Base-by-base conservation (phyloP, 2,888 invertebrate genomes). In the Phoronis australis region DNA sequence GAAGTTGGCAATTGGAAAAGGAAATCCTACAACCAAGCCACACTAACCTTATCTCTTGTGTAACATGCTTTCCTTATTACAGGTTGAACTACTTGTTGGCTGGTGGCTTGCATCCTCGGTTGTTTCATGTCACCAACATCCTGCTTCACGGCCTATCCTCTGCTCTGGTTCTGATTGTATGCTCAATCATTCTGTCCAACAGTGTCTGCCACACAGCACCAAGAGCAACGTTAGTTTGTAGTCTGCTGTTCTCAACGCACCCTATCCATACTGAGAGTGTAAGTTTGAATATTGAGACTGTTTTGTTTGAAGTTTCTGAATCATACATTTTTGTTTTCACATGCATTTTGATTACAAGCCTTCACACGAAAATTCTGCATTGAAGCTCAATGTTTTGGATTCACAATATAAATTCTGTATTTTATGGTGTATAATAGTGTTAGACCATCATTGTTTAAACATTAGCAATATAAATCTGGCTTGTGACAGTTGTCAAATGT, bases 211-310 rank as follows among this genome's bases (percentile, higher is more conserved):
- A 38, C n/a, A 52, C 53, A 43, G 59, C 58, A 37, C 59, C 61
- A 5, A 60, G 56, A 45, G 57, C 75, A 3, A 81, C 86, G 37
- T 84, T 85, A 62, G 78, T 87, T 48, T 83, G 87, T 37, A 80
- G 88, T 18, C 62, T 87, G 2, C 71, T 95, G 24, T 97, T 95
- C 80, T 84, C 91, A 15, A 85, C 89, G 18, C 96, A 96, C 81
- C 96, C 97, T 0, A 80, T 96, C 43, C 96, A 97, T 77, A 85
- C 88, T 0, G 96, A 97, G 81, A 88, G 90, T 51, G 90, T 85
- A 71, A 76, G 81, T 66, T 15, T 18, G 27, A 27, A 1, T 3
- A 21, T 40, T 20, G 43, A 25, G 2, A 15, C 5, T 35, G 4
- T 12, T 38, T 45, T 27, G 24, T 37, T 37, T 38, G 35, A 18